Base-by-base conservation (phyloP, 2,113 vertebrate species). In the Notothenia rossii region DNA sequence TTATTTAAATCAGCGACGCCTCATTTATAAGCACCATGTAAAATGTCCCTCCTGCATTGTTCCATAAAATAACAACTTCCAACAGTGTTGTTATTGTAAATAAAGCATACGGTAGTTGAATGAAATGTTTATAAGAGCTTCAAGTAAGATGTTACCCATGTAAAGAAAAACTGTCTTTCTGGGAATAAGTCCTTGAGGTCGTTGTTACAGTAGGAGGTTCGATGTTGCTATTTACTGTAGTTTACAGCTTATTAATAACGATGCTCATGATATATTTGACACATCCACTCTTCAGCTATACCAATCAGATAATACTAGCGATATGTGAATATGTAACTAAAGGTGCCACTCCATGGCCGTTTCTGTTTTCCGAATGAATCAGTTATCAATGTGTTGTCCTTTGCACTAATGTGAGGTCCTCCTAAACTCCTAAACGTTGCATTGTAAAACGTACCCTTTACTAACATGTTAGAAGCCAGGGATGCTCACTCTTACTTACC, bases 251-350 rank as follows among this genome's bases (percentile, higher is more conserved):
- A 82, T 84, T 81, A 82, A 67, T 83, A 76, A 83, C 36, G 13
- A 83, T 81, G 64, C 74, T 88, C 72, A 80, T 83, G 49, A 77
- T 84, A 86, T 87, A 77, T 82, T 68, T 79, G 82, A 86, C 43
- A 55, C 81, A 74, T 84, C 81, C 82, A 64, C 79, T 75, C 72
- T 84, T 75, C 81, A 76, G 36, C 89, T 78, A 81, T 82, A 74
- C 75, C 77, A 75, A 66, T 82, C 59, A 84, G 79, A 88, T 77
- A 54, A 83, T 82, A 89, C 68, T 82, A 86, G 83, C 82, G 81
- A 90, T 84, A 87, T 92, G 90, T 92, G 90, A 92, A 88, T 88
- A 91, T 90, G 81, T 89, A 90, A 80, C 76, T 88, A 84, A 77
- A 85, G 65, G 66, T 80, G 86, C 67, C 79, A 71, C 75, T 80